A percentile compares a stretch with the other conserved stretches of the same genome.
Evolutionary conservation across 1,140 invertebrate species (phyloP).

Genomic region (Lepidurus apus): DNA sequence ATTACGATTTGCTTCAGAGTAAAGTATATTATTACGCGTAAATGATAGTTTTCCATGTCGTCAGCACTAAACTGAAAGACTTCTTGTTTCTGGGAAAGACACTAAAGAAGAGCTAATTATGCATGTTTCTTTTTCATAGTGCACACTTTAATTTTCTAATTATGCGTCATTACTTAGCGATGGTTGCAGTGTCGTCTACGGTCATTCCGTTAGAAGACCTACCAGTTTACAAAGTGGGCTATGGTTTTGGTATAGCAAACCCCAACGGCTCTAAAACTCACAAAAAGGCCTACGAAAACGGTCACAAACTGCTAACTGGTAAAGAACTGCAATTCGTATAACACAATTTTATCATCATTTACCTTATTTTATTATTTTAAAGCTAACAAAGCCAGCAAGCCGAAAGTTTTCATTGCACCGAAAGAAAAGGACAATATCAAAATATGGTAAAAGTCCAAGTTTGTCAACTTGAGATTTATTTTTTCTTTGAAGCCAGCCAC

Average conservation of each 20-base stretch:
- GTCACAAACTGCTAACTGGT: background rate
- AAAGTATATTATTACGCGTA: too few species aligned
- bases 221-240: slow-evolving; percentile 28
- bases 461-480: too few species aligned
- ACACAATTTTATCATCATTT: background rate
- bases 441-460: background rate
- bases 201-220: slow-evolving; percentile 23
- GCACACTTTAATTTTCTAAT: background rate
- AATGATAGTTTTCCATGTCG: too few species aligned
- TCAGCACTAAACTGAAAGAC: too few species aligned
- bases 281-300: background rate
- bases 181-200: slow-evolving; percentile 28
- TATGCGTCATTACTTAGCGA: slow-evolving; percentile 1
- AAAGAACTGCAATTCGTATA: background rate
- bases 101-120: too few species aligned
- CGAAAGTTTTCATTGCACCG: background rate
- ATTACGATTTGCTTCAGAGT: too few species aligned
- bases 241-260: slow-evolving; percentile 9
- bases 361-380: background rate
- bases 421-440: background rate
- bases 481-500: too few species aligned
- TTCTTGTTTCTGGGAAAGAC: too few species aligned
- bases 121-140: too few species aligned
- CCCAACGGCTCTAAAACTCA: background rate
- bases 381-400: background rate